Base-by-base conservation (phyloP, 1,140 invertebrate species). In the Thaumatotibia leucotreta region DNA sequence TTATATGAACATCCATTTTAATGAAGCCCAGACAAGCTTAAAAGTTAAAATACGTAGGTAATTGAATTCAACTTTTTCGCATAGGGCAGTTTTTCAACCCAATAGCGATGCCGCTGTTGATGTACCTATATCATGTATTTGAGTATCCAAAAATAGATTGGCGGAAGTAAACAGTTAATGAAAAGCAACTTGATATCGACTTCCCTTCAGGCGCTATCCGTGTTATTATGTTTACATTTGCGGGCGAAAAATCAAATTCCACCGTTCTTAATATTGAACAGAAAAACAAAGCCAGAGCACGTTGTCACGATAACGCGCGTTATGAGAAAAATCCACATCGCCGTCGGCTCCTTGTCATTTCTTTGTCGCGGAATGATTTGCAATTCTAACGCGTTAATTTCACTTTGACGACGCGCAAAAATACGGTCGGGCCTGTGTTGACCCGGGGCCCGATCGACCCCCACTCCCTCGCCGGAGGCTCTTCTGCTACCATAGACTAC, bases 361-460 rank as follows among this genome's bases (percentile, higher is more conserved):
- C 83, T 84, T 83, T 84, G 83, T 84, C 79, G 76, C 69, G 66
- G 71, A 78, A 75, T 86, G 80, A 89, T 89, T 89, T 89, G 87
- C 87, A 89, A 88, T 83, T 89, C 84, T 80, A 83, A 84, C 69
- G 76, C 83, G 83, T 82, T 89, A 89, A 89, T 89, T 89, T 88
- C 77, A 82, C 85, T 89, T 88, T 88, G 87, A 89, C 80, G 84
- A 82, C 79, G 82, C 80, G 77, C 76, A 84, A 88, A 88, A 88
- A 86, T 84, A 84, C 83, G 79, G 73, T 79, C 75, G 73, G 76
- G 74, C 61, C 65, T 75, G 74, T 74, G 82, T 79, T 83, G 80
- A 84, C 76, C 83, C 71, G 69, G 70, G 71, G 67, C 58, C 64
- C 31, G 54, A 29, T 39, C 54, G 63, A 54, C 29, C 66, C 66